Conservation (phyloP, 2,797 vertebrate species). For the Gymnothorax reevesii region DNA sequence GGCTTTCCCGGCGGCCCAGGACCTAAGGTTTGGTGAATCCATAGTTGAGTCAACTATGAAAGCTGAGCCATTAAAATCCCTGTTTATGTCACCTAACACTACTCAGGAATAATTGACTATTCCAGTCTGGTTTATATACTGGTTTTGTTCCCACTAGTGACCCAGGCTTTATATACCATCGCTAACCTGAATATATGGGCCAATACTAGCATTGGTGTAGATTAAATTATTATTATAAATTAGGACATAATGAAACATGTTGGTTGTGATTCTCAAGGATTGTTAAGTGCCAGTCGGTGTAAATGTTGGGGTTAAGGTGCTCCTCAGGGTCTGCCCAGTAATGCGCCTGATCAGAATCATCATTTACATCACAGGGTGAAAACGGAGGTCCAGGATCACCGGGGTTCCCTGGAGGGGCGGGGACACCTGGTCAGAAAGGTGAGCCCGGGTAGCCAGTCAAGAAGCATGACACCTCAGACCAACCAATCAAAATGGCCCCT, state of each 20-base stretch:
- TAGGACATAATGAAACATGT: too few species aligned
- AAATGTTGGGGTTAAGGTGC: too few species aligned
- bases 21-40: conserved; percentile 62
- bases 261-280: too few species aligned
- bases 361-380: conserved; percentile 74
- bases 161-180: too few species aligned
- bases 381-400: conserved; percentile 74
- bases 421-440: conserved; percentile 84
- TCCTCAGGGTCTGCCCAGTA: conserved; percentile 1
- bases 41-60: neutral
- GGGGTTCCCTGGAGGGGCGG: conserved; percentile 77
- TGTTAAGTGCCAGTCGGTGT: too few species aligned
- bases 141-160: too few species aligned
- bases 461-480: neutral
- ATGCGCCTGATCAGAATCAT: neutral
- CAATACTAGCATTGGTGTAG: too few species aligned
- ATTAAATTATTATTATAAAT: too few species aligned
- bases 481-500: neutral
- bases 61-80: neutral
- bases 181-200: too few species aligned
- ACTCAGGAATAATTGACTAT: too few species aligned
- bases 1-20: conserved; percentile 87
- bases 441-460: conserved; percentile 35
- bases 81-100: conserved; percentile 40
- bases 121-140: too few species aligned